Evolutionary conservation across 2,113 vertebrate genomes (phyloP), one percentile per base, ranked within the genome.

Genomic region (Phaethornis superciliosus): DNA sequence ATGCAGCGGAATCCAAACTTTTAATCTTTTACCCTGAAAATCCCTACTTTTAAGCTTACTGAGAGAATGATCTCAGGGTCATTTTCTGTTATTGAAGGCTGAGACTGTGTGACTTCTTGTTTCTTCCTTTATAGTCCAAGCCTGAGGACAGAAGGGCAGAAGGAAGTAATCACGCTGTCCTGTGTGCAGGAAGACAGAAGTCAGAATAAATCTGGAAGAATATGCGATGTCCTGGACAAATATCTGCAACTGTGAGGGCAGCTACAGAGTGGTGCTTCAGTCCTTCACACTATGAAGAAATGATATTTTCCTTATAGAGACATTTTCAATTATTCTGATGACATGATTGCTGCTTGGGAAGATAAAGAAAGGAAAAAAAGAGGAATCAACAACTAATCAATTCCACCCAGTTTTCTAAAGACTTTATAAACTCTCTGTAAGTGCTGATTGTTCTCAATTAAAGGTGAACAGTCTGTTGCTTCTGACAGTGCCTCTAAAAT

Each of bases 351-450:
- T 75, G 44, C 37, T 91, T 88, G 22, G 44, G 44, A 92, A 84
- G 62, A 77, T 51, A 89, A 76, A 83, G 62, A 81, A 89, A 91
- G 44, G 30, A 65, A 86, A 86, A 92, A 94, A 79, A 56, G 46
- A 88, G 27, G 8, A 30, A 75, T 85, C 54, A 82, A 62, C 40
- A 77, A 32, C 62, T 86, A 74, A 95, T 92, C 74, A 88, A 92
- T 89, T 95, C 83, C 71, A 89, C 64, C 30, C 54, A 88, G 54
- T 81, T 79, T 55, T 62, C 68, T 79, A 81, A 88, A 89, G 75
- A 54, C 55, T 77, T 71, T 55, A 68, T 76, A 94, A 94, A 91
- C 68, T 89, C 15, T 0, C 10, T 94, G 7, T 85, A 46, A 86
- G 60, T 79, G 62, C 9, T 79, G 35, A 79, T 71, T 94, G 46